Evolutionary conservation across 2,888 invertebrate genomes (phyloP), one percentile per base, ranked within the genome.

Genomic region (Lingula anatina): DNA sequence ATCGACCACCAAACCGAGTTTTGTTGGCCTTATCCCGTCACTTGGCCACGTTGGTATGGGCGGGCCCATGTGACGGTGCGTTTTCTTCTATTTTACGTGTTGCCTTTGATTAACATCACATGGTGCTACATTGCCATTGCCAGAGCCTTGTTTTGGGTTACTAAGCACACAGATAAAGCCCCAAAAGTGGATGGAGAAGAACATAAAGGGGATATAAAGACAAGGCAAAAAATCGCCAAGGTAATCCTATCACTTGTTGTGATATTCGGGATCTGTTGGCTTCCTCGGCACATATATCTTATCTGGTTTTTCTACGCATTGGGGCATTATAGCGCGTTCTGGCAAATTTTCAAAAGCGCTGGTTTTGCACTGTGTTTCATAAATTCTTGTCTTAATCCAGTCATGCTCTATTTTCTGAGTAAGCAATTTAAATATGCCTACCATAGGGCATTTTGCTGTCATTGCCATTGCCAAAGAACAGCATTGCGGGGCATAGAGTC

Each of bases 81-180:
- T 23, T 86, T 88, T 51, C 79, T 91, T 47, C 81, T 91, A 46
- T 91, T 90, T 80, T 94, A 94, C 78, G 84, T 88, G 2, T 79
- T 93, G 36, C 94, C 94, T 0, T 78, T 94, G 61, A 78, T 84
- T n/a, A 84, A 92, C 54, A 93, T 94, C 64, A 86, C 86, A 0
- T 80, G 86, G 46, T 94, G 93, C 81, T 94, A 95, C 80, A 81
- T 87, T 36, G 79, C 91, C 62, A 95, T 94, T 88, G 93, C 94
- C 0, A 81, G 86, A 2, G 70, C 71, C 66, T 81, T 95, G 45
- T 84, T 93, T 59, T 83, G 85, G 46, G 69, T 65, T 60, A 67
- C 66, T 23, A 47, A 61, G 20, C 58, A 64, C 25, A 64, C 71
- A 2, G 68, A 67, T 12, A 70, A 73, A 41, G 64, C 62, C 5